Evolutionary conservation across 2,888 invertebrate genomes (phyloP).

Genomic region (Eubasilissa splendida): DNA sequence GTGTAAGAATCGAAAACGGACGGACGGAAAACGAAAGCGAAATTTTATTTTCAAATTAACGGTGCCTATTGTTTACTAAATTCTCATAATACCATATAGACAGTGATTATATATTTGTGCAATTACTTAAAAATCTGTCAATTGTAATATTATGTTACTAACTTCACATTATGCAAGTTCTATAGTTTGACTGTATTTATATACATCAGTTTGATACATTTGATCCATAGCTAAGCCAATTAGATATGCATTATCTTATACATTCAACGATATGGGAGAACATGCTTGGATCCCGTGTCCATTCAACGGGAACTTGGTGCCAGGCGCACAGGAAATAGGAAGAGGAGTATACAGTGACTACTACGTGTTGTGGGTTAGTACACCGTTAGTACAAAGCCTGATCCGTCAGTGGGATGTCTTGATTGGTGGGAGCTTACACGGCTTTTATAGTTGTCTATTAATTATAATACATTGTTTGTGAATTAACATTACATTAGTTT

Average conservation of each 20-base stretch:
- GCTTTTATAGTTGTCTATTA: not conserved
- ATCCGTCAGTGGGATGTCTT: conserved; percentile 13
- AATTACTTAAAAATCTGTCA: too few relatives aligned
- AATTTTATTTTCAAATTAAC: too few relatives aligned
- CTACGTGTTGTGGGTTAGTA: not conserved
- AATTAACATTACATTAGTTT: not conserved
- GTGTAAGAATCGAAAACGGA: too few relatives aligned
- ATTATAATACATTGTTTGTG: not conserved
- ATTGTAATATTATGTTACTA: not conserved
- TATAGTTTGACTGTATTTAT: not conserved
- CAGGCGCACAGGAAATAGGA: not conserved
- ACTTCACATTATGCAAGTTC: not conserved
- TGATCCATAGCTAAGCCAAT: conserved; percentile 20
- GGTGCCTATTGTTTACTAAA: too few relatives aligned
- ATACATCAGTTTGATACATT: conserved; percentile 13
- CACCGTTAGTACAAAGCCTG: not conserved
- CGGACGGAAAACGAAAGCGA: too few relatives aligned
- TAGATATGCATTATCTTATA: conserved; percentile 13
- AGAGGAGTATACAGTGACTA: not conserved
- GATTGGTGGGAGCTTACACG: conserved; percentile 27
- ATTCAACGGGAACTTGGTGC: conserved; percentile 3
- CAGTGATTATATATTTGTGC: too few relatives aligned
- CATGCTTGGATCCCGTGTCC: conserved; percentile 14
- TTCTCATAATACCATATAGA: too few relatives aligned
- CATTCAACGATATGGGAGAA: conserved; percentile 28